Conservation (phyloP, 2,888 invertebrate species). For the Tenthredo distinguenda region DNA sequence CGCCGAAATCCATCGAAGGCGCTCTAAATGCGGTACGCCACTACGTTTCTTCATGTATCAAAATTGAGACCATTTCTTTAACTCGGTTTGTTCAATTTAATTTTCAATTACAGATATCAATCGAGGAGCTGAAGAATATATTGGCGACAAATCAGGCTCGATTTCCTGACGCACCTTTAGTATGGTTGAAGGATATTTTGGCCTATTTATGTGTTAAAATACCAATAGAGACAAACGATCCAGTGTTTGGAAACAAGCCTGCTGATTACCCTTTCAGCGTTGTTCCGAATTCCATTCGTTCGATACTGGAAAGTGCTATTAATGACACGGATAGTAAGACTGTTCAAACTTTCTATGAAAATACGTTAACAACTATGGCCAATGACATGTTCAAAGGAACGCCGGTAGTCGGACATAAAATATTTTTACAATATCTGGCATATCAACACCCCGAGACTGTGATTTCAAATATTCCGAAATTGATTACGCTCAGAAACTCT, state of each 20-base stretch:
- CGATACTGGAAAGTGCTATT: conserved; percentile 79
- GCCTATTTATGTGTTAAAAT: conserved; percentile 83
- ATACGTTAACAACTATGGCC: conserved; percentile 85
- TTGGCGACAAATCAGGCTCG: conserved; percentile 82
- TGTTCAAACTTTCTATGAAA: conserved; percentile 85
- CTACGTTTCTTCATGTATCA: neutral
- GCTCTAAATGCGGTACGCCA: conserved; percentile 81
- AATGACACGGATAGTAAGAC: conserved; percentile 83
- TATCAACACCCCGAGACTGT: conserved; percentile 84
- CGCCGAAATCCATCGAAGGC: conserved; percentile 84
- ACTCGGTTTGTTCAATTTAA: neutral
- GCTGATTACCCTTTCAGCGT: conserved; percentile 81
- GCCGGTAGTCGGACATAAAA: conserved; percentile 84
- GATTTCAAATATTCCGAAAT: conserved; percentile 82
- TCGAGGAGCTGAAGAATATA: conserved; percentile 80
- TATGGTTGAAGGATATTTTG: conserved; percentile 87
- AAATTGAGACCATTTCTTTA: neutral
- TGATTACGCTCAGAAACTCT: conserved; percentile 84
- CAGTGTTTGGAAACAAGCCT: conserved; percentile 81
- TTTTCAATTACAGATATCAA: conserved; percentile 80
- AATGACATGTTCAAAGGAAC: conserved; percentile 86
- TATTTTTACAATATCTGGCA: conserved; percentile 86
- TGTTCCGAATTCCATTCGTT: conserved; percentile 79
- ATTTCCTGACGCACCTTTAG: conserved; percentile 86
- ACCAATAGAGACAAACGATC: conserved; percentile 83